Percentiles rank a stretch among this genome's conserved stretches.
Conservation (phyloP, 2,888 invertebrate genomes). For the Pristionchus maxplancki region DNA sequence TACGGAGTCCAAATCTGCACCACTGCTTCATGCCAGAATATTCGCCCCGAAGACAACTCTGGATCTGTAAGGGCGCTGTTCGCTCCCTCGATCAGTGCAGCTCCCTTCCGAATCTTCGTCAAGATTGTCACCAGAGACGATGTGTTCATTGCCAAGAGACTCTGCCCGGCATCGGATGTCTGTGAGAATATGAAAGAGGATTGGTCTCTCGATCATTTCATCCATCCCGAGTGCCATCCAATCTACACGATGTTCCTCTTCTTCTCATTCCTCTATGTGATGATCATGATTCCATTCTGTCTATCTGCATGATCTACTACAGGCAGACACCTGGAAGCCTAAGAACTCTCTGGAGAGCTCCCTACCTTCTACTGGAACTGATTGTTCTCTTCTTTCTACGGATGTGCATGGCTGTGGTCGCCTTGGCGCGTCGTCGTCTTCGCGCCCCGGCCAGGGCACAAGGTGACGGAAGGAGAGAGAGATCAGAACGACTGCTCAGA, state of each 20-base stretch:
- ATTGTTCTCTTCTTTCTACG: neutral
- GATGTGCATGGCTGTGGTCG: neutral
- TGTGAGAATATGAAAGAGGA: neutral
- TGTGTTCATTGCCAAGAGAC: neutral
- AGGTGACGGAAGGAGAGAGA: neutral
- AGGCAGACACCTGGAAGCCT: neutral
- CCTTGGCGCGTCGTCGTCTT: neutral
- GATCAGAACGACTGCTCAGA: neutral
- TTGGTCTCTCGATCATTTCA: neutral
- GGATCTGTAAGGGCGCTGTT: neutral
- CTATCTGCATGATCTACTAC: neutral
- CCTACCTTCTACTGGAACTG: no score
- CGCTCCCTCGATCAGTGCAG: neutral
- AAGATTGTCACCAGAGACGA: neutral
- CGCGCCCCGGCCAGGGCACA: neutral
- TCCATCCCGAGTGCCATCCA: neutral
- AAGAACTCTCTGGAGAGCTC: neutral
- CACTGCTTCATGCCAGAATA: neutral
- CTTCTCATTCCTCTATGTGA: neutral
- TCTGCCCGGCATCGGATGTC: neutral
- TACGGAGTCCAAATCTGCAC: neutral
- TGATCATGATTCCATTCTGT: neutral
- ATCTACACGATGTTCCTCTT: neutral
- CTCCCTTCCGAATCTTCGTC: neutral
- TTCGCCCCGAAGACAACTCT: neutral